Percentiles rank a stretch among this genome's conserved stretches.
phyloP scores from a whole-genome alignment of 2,797 vertebrate genomes.

The Thalassophryne amazonica region DNA sequence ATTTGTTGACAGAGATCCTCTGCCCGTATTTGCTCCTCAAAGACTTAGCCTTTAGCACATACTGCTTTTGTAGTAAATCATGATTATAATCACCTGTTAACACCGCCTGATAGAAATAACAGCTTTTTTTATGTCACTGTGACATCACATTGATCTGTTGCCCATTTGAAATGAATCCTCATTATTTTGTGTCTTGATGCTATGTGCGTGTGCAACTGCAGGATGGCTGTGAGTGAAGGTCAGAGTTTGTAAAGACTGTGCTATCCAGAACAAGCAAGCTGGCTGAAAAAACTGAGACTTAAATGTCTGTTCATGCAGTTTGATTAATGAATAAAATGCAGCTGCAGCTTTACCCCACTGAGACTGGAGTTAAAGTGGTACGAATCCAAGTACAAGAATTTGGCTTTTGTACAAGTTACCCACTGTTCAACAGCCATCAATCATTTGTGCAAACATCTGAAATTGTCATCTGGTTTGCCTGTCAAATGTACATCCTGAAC shows the following conservation, averaged over 20 bases:
- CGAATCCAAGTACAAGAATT: not conserved
- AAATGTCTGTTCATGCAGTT: not conserved
- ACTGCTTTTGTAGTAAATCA: too few relatives aligned
- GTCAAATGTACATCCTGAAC: slow-evolving; percentile 23
- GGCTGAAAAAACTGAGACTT: not conserved
- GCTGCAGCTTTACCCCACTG: not conserved
- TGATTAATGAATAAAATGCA: slow-evolving; percentile 5
- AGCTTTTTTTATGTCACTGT: too few relatives aligned
- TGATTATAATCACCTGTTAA: too few relatives aligned
- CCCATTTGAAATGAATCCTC: too few relatives aligned
- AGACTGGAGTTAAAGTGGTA: not conserved
- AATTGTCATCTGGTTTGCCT: slow-evolving; percentile 4
- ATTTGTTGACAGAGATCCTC: too few relatives aligned
- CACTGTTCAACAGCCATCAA: slow-evolving; percentile 10
- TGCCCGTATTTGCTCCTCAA: too few relatives aligned
- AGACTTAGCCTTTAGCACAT: too few relatives aligned
- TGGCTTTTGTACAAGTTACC: slow-evolving; percentile 11
- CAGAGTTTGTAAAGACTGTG: not conserved
- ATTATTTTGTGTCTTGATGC: too few relatives aligned
- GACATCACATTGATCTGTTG: too few relatives aligned
- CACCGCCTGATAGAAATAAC: too few relatives aligned
- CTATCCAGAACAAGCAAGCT: not conserved
- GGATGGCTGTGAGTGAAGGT: not conserved
- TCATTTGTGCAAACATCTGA: slow-evolving; percentile 33
- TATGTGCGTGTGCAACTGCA: too few relatives aligned